A percentile compares a stretch with the other conserved stretches of the same genome.
Conservation (phyloP, 2,113 vertebrate genomes). For the Barnardius zonarius region DNA sequence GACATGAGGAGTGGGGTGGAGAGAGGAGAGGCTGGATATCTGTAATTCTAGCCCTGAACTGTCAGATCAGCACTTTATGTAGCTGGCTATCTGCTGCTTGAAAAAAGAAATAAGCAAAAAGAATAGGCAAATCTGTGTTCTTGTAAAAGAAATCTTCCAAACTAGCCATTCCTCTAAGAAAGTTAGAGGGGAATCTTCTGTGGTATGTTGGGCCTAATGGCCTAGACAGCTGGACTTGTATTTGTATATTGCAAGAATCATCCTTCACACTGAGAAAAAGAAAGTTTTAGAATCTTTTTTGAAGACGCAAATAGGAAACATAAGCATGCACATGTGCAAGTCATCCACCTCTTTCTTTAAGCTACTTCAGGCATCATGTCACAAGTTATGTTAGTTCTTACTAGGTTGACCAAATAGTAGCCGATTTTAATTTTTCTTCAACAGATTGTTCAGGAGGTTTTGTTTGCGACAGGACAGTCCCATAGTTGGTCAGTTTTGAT, state of each 20-base stretch:
- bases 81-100: neutral
- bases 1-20: neutral
- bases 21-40: neutral
- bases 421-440: neutral
- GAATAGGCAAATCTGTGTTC: neutral
- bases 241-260: neutral
- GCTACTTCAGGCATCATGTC: neutral
- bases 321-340: neutral
- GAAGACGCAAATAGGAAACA: neutral
- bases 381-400: neutral
- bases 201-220: neutral
- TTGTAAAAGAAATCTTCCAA: neutral
- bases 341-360: neutral
- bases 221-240: neutral
- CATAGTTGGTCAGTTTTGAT: neutral
- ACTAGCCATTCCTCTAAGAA: neutral
- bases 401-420: neutral
- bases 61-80: neutral
- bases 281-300: neutral
- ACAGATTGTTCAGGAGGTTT: neutral
- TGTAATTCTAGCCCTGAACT: neutral
- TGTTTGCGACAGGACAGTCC: neutral
- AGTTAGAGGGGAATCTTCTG: neutral
- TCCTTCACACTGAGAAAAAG: neutral
- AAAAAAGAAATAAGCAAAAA: neutral